Evolutionary conservation across 2,797 vertebrate species (phyloP), one percentile per base, ranked within the genome.

Genomic region (Thalassophryne amazonica): DNA sequence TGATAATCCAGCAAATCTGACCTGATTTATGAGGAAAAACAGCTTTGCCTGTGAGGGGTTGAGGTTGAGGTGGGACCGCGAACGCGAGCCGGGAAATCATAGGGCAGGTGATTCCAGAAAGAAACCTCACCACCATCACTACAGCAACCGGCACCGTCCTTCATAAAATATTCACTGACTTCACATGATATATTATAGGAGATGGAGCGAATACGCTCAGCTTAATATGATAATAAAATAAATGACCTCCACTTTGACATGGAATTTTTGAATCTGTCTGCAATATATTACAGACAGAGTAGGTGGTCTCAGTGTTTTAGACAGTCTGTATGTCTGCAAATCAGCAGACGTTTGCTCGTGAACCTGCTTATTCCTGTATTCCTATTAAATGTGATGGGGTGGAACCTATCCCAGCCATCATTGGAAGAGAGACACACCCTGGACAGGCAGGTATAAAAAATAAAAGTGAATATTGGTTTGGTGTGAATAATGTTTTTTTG

Each of bases 1-100:
- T 53, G 71, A 73, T 78, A 49, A 67, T 71, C 55, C 48, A 25
- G 11, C 27, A 29, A 22, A 11, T 16, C 20, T 55, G 55, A 67
- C 42, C 62, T 66, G 31, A 41, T 47, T 50, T 51, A 41, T 56
- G n/a, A 2, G 66, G 56, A 69, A 69, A 28, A 32, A 24, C 21
- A 32, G 69, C 10, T 14, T 47, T 2, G n/a, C 17, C 9, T 3
- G 12, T 16, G 31, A 30, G 12, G 3, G 15, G 41, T 31, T 43
- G 12, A 3, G 15, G 41, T 31, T 43, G 60, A 48, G 34, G 13
- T 9, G 16, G 7, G n/a, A 17, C 7, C 25, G 29, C 21, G 31
- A 43, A 27, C 30, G 27, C 5, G 14, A 18, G 32, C n/a, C 17
- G 4, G 19, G 39, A 53, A 37, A 32, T 38, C 51, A 33, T 2